These are phyloP conservation scores for Macropus fuliginosus DNA, from an alignment of 2,797 vertebrate species.

Conservation along the genomic window DNA sequence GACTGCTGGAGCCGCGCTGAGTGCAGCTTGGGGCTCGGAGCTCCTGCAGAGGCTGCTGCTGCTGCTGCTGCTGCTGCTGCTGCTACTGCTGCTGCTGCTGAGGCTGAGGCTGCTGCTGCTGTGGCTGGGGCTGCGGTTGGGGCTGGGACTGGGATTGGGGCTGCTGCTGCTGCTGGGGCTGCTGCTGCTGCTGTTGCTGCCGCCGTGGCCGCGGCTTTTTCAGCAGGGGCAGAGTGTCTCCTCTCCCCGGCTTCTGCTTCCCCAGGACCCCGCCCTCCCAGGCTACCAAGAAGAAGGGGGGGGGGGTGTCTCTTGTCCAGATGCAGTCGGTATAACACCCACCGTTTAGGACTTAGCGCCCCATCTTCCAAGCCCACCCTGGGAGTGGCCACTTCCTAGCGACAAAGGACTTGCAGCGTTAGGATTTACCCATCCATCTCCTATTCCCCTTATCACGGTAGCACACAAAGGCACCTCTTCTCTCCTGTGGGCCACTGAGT, in stretches of 20 bases:
- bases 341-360: neutral
- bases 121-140: too few relatives aligned
- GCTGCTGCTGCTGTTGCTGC: too few relatives aligned
- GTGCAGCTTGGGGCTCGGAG: neutral
- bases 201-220: neutral
- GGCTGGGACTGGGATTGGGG: too few relatives aligned
- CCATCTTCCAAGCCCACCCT: neutral
- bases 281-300: neutral
- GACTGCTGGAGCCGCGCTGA: neutral
- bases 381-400: neutral
- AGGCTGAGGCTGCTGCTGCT: too few relatives aligned
- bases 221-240: neutral
- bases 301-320: neutral
- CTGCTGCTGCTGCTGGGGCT: too few relatives aligned
- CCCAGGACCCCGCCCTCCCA: neutral
- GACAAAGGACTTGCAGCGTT: neutral
- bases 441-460: neutral
- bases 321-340: neutral
- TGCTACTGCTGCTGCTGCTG: too few relatives aligned
- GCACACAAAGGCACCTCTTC: neutral
- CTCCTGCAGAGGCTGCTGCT: too few relatives aligned
- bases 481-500: neutral
- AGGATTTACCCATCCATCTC: neutral
- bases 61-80: too few relatives aligned
- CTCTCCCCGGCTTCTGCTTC: neutral